These are phyloP conservation scores for Poicephalus meyeri DNA, from an alignment of 2,113 vertebrate species.

Conservation along the genomic window DNA sequence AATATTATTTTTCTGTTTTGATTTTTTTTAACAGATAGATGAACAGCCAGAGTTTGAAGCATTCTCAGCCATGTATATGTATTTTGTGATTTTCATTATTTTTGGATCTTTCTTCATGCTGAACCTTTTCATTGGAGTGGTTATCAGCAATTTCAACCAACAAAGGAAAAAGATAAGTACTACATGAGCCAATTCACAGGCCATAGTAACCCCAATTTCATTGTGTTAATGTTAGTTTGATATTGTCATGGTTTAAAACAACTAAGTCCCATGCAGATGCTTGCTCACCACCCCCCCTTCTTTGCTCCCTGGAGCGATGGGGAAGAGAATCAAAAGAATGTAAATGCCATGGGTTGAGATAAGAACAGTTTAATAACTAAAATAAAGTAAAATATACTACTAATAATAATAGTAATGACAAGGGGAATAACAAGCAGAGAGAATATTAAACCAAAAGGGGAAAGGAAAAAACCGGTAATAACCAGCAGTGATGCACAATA, in stretches of 20 bases:
- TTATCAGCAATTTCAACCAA: conserved; percentile 98
- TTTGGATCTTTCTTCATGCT: conserved; percentile 98
- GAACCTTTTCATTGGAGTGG: conserved; percentile 97
- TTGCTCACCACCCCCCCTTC: neutral
- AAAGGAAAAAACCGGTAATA: neutral
- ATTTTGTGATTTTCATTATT: conserved; percentile 95
- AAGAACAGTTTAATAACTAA: neutral
- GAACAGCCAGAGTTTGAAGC: conserved; percentile 83
- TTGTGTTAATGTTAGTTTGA: neutral
- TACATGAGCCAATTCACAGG: neutral
- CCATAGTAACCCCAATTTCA: neutral
- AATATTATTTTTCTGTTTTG: neutral
- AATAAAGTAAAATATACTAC: neutral
- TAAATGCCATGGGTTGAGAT: neutral
- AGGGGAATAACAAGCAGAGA: neutral
- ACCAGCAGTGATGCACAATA: neutral
- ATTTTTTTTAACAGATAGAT: conserved; percentile 66
- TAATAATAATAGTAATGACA: neutral
- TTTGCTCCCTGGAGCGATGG: neutral
- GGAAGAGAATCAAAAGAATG: neutral
- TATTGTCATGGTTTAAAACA: neutral
- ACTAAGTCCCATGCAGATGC: neutral
- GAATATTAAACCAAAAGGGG: neutral
- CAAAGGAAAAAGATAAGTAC: conserved; percentile 99
- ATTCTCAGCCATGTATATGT: conserved; percentile 83